Base-by-base conservation (phyloP, 2,113 vertebrate genomes). In the Tamias sibiricus region DNA sequence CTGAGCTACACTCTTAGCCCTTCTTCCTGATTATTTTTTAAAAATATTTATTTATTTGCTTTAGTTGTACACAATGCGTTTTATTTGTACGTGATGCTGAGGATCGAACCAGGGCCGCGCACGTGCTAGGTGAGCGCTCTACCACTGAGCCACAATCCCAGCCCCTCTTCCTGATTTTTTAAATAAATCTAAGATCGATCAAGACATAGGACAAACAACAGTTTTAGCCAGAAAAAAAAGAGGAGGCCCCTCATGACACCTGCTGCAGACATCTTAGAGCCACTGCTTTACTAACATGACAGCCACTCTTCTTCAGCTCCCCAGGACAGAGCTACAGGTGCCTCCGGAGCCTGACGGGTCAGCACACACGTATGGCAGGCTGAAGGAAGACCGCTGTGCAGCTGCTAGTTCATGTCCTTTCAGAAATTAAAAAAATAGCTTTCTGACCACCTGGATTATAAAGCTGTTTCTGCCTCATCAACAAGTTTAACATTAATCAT, bases 401-500 rank as follows among this genome's bases (percentile, higher is more conserved):
- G 6, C 32, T 37, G 42, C n/a, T n/a, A 30, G n/a, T 82, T 37
- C 22, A 40, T 28, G 28, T 62, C 13, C 37, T 71, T 80, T 94
- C 69, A 86, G 40, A 87, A 85, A 89, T 76, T 59, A 72, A 72
- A 54, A 75, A 81, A 86, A 6, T 17, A 49, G 52, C 90, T 90
- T 90, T 80, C 64, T 84, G 80, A 90, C 11, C 14, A 30, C 62
- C 32, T 52, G 16, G 90, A 49, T 98, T 97, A 92, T 84, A 96
- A 42, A 97, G 66, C 74, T 87, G 83, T n/a, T n/a, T n/a, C 68
- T 91, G 89, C 95, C 59, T 94, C 71, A 40, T 91, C 40, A 86
- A 37, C 42, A 85, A 94, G 76, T 66, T 94, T 92, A 94, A 94
- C 14, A 87, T 57, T 91, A 97, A 96, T 71, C 97, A 95, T 91